Conservation (phyloP, 2,888 invertebrate genomes). For the Pandemis corylana region DNA sequence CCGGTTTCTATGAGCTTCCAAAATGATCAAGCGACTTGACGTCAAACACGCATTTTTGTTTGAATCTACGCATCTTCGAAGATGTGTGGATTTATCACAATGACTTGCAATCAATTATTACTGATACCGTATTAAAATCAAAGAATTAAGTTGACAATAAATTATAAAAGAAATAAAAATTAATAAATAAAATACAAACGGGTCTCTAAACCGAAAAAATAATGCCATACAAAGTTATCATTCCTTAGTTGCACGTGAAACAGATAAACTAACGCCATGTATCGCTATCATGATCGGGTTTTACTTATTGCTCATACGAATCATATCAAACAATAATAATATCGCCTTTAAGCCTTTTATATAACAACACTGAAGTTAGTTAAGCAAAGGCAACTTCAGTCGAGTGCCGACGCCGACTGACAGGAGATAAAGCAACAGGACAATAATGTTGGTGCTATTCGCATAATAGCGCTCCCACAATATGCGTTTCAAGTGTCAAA, state of each 20-base stretch:
- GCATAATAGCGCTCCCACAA: no score
- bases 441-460: neutral
- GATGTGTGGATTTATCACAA: no score
- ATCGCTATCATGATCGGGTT: neutral
- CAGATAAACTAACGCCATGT: neutral
- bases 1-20: no score
- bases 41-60: no score
- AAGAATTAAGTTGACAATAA: no score
- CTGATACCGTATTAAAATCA: no score
- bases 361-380: slow-evolving; percentile 14
- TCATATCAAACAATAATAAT: neutral
- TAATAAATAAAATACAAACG: neutral
- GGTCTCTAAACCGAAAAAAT: neutral
- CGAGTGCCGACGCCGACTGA: neutral
- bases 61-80: no score
- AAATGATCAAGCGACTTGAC: no score
- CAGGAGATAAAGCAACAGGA: neutral
- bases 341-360: neutral
- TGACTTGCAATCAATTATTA: no score
- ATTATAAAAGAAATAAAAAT: neutral
- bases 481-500: no score
- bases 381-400: slow-evolving; percentile 4
- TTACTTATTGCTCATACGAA: neutral
- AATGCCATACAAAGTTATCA: neutral
- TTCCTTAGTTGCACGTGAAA: neutral